phyloP scores from a whole-genome alignment of 2,797 vertebrate species.

The Gorsachius magnificus region DNA sequence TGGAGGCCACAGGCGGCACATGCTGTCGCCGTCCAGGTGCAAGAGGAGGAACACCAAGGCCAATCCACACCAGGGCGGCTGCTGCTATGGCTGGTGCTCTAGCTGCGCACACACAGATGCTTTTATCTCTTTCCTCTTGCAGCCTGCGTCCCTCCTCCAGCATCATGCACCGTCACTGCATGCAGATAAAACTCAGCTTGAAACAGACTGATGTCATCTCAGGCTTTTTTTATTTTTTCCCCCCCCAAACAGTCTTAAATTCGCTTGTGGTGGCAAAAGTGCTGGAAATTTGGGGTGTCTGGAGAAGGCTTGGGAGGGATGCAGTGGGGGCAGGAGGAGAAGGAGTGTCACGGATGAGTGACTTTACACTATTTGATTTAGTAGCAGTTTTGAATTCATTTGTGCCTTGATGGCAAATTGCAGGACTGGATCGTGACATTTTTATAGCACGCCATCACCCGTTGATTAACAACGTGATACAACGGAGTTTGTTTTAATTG shows the following conservation, averaged over 20 bases:
- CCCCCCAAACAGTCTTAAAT: background rate
- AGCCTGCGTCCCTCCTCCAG: rapidly evolving
- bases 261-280: background rate
- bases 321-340: background rate
- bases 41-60: background rate
- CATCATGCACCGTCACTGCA: background rate
- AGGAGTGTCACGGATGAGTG: background rate
- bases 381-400: too few species aligned
- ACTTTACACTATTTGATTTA: too few species aligned
- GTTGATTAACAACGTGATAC: too few species aligned
- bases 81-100: background rate
- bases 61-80: too few species aligned
- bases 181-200: background rate
- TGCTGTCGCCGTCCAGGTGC: background rate
- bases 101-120: background rate
- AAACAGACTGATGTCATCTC: background rate
- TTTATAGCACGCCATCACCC: too few species aligned
- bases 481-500: too few species aligned
- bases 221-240: background rate
- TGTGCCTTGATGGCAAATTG: too few species aligned
- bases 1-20: background rate
- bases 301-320: background rate
- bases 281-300: background rate
- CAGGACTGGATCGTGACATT: too few species aligned
- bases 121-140: background rate